Base-by-base conservation (phyloP, 2,113 vertebrate genomes). In the Eudyptes chrysolophus region DNA sequence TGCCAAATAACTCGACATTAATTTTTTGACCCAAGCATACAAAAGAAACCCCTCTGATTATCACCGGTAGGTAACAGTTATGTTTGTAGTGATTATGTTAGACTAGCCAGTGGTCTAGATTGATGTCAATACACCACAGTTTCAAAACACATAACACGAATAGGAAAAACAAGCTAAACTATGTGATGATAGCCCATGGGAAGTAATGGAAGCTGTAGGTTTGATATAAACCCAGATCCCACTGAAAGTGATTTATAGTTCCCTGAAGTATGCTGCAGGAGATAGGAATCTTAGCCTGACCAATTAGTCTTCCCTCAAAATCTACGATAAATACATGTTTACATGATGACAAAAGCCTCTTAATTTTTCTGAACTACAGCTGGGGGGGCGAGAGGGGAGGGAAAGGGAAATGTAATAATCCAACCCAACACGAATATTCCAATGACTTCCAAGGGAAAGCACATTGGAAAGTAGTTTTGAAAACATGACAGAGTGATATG, bases 381-480 rank as follows among this genome's bases (percentile, higher is more conserved):
- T 46, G 5, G 36, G 55, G 30, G 48, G 48, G 36, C 0, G 44
- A 17, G 15, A 17, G 44, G 44, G 44, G 44, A 64, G 3, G 10
- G 16, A 52, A 78, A 93, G 5, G 22, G 32, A 89, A 96, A 93
- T 66, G 10, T 17, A 84, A 77, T 77, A 87, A 90, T 74, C 30
- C 16, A 89, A 83, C 22, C 11, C 38, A 78, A 90, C 6, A 89
- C 57, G n/a, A 92, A 92, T 62, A 70, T 94, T 93, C 77, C 89
- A 81, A 27, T 65, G 66, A 84, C 44, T 94, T 93, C 60, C 85
- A 75, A 81, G 60, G 46, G 82, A 94, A 93, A 90, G 58, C 64
- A 81, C 58, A 62, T 76, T 92, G 78, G 69, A 92, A 95, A 94
- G n/a, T 83, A 86, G 74, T 77, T 94, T 80, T 87, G 88, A 88